Conservation (phyloP, 2,797 vertebrate species). For the Malacoctenus gilli region DNA sequence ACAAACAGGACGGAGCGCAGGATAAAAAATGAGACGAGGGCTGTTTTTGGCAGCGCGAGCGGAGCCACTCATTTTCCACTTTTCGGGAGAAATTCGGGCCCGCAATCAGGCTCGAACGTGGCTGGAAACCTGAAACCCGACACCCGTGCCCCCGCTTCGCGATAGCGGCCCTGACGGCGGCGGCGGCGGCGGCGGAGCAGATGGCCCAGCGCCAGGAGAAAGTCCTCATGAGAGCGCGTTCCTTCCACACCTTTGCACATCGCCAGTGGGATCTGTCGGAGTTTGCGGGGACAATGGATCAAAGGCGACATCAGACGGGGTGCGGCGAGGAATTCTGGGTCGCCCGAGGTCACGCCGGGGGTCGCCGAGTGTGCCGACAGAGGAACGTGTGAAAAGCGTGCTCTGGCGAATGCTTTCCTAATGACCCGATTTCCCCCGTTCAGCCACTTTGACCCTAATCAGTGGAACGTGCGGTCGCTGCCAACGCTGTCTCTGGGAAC, state of each 20-base stretch:
- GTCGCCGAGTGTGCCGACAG: not conserved
- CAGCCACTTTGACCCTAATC: not conserved
- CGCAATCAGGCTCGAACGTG: constrained; percentile 55
- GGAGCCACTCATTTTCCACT: constrained; percentile 66
- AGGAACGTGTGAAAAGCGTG: constrained; percentile 19
- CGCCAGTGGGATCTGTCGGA: constrained; percentile 24
- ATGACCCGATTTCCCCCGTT: constrained; percentile 9
- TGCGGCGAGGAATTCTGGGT: constrained; percentile 39
- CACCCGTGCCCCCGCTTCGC: constrained; percentile 51
- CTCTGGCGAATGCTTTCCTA: constrained; percentile 20
- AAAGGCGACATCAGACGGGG: constrained; percentile 33
- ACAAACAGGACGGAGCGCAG: constrained; percentile 52
- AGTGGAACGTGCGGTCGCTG: not conserved
- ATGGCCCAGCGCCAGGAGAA: constrained; percentile 12
- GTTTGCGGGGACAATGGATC: constrained; percentile 29
- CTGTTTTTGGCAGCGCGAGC: constrained; percentile 45
- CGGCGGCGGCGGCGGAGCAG: constrained; percentile 32
- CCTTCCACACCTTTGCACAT: constrained; percentile 41
- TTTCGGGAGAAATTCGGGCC: constrained; percentile 46
- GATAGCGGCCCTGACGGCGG: constrained; percentile 20
- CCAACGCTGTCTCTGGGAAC: not conserved
- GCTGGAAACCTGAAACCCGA: constrained; percentile 55
- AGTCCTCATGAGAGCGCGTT: constrained; percentile 12
- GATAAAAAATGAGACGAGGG: constrained; percentile 34
- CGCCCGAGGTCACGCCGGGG: constrained; percentile 15